Base-by-base conservation (phyloP, 2,888 invertebrate genomes). In the Pachymerium ferrugineum region DNA sequence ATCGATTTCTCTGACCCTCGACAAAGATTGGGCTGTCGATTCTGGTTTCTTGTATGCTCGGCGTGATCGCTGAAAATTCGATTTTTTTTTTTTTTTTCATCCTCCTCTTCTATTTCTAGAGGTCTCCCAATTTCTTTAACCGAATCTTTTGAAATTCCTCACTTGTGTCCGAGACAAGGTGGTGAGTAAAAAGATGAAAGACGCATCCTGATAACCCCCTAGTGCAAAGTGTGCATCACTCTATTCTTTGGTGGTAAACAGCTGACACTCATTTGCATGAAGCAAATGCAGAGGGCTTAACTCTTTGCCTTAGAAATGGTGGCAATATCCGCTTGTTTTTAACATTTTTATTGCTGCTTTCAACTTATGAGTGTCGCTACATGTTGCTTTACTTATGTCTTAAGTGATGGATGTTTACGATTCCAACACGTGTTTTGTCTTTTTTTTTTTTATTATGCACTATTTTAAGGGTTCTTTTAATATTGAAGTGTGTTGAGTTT, bases 241-340 rank as follows among this genome's bases (percentile, higher is more conserved):
- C 28, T 12, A 54, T 19, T 54, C 5, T 3, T 6, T 3, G 25
- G 1, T n/a, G n/a, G 54, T 54, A 54, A 54, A 22, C 54, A 54
- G 54, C 19, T 54, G 54, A 54, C 54, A 54, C 28, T 54, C 54
- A 54, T 54, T 54, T 54, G 54, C 54, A 54, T 54, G 54, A n/a
- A n/a, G n/a, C n/a, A n/a, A n/a, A n/a, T n/a, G n/a, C n/a, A n/a
- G n/a, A n/a, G n/a, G n/a, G 12, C 16, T 38, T 38, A n/a, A 38
- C 12, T 6, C 5, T 38, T 38, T n/a, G 2, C 38, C 38, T n/a
- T 5, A 10, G 4, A 14, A 54, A 25, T 25, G 22, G 25, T 54
- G 54, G 54, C 54, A 54, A 54, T 54, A 54, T 54, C 54, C 54
- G 54, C 54, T 54, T 54, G 54, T 54, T 54, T 54, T 54, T 22